Conservation (phyloP, 2,888 invertebrate genomes). For the Schrankia costaestrigalis region DNA sequence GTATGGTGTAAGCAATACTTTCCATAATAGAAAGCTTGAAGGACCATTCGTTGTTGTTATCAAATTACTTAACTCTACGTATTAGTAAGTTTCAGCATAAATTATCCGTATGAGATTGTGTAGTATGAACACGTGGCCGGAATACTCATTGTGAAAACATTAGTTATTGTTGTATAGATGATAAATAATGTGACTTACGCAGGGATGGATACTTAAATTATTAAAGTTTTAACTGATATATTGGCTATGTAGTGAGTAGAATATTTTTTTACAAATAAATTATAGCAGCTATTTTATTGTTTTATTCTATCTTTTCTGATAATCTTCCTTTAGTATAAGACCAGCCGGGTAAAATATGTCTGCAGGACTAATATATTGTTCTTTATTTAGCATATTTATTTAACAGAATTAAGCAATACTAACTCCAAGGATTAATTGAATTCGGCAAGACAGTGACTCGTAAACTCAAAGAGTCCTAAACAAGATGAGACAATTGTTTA, state of each 20-base stretch:
- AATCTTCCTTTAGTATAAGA: too few species aligned
- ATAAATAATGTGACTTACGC: conserved; percentile 81
- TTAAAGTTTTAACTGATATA: conserved; percentile 82
- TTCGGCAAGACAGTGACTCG: too few species aligned
- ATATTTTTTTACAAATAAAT: conserved; percentile 87
- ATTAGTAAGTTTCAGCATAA: conserved; percentile 77
- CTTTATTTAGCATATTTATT: too few species aligned
- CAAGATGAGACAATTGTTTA: too few species aligned
- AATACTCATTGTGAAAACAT: conserved; percentile 78
- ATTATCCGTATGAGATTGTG: conserved; percentile 70
- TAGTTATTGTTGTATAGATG: conserved; percentile 79
- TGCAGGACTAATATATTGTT: too few species aligned
- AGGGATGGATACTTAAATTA: conserved; percentile 82
- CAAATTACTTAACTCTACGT: conserved; percentile 52
- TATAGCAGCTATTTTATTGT: conserved; percentile 73
- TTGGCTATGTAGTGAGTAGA: conserved; percentile 85
- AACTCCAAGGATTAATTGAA: too few species aligned
- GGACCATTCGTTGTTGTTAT: conserved; percentile 74
- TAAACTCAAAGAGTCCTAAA: too few species aligned
- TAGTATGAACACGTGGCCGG: conserved; percentile 55
- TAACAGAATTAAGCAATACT: too few species aligned
- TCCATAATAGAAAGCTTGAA: conserved; percentile 65
- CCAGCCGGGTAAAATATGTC: conserved; percentile 23
- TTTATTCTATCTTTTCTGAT: conserved; percentile 33
- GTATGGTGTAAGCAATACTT: conserved; percentile 52